Conservation (phyloP, 1,140 invertebrate species). For the Drosophila insularis region DNA sequence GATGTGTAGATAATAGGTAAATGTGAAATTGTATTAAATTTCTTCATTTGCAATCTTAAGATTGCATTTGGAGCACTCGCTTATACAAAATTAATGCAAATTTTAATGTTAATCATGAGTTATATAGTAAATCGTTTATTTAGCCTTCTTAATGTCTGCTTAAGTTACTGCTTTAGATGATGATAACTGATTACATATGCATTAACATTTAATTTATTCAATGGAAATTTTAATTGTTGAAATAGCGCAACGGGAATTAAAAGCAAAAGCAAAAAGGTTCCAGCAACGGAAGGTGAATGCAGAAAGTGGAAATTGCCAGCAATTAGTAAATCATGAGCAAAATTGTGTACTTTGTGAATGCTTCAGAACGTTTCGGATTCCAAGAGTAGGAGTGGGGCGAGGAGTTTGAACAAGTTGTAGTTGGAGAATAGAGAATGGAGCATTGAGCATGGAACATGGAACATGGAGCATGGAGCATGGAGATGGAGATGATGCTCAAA, state of each 20-base stretch:
- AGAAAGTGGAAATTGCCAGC: conserved; percentile 14
- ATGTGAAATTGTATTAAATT: too few relatives aligned
- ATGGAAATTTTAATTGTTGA: conserved; percentile 46
- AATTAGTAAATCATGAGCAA: conserved; percentile 65
- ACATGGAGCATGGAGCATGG: background rate
- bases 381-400: too few relatives aligned
- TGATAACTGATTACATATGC: conserved; percentile 12
- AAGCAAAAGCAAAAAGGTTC: conserved; percentile 2
- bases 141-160: background rate
- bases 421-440: background rate
- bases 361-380: background rate
- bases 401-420: background rate
- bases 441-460: too few relatives aligned
- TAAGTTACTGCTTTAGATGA: background rate
- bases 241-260: background rate
- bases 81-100: background rate
- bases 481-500: background rate
- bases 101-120: background rate
- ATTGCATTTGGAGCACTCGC: too few relatives aligned
- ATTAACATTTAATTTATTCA: conserved; percentile 60
- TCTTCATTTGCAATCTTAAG: too few relatives aligned
- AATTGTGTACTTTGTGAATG: conserved; percentile 44
- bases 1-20: too few relatives aligned
- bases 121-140: background rate
- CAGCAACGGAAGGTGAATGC: background rate